phyloP scores from a whole-genome alignment of 2,113 vertebrate species.

The Ptilorrhoa leucosticta region DNA sequence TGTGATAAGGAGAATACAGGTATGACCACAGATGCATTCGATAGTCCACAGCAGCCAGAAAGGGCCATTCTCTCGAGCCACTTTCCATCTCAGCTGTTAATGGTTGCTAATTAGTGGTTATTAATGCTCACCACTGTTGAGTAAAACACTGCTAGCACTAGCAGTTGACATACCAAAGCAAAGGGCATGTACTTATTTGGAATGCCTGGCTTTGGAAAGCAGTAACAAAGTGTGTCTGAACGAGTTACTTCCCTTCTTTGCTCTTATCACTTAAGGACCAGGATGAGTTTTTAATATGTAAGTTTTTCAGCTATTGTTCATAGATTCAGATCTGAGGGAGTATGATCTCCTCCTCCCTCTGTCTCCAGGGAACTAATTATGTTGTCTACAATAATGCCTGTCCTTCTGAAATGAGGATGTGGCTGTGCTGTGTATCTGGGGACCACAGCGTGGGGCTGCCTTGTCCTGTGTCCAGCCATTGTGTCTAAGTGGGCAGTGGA shows the following conservation, averaged over 20 bases:
- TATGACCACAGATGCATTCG: fast-evolving
- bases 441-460: neutral
- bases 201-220: neutral
- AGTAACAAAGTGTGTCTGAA: neutral
- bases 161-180: neutral
- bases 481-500: neutral
- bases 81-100: fast-evolving
- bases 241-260: neutral
- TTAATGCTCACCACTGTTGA: neutral
- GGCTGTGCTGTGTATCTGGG: neutral
- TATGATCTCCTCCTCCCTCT: neutral
- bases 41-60: neutral
- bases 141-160: neutral
- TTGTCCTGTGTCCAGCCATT: neutral
- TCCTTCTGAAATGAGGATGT: neutral
- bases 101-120: neutral
- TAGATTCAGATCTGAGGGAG: neutral
- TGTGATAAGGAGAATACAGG: neutral
- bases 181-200: neutral
- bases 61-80: neutral
- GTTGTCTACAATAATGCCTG: neutral
- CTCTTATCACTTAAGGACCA: neutral
- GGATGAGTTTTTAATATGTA: neutral
- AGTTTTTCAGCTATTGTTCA: neutral
- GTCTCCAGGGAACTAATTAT: neutral